These are phyloP conservation scores for Symphodus melops DNA, from an alignment of 2,113 vertebrate genomes.

Conservation along the genomic window DNA sequence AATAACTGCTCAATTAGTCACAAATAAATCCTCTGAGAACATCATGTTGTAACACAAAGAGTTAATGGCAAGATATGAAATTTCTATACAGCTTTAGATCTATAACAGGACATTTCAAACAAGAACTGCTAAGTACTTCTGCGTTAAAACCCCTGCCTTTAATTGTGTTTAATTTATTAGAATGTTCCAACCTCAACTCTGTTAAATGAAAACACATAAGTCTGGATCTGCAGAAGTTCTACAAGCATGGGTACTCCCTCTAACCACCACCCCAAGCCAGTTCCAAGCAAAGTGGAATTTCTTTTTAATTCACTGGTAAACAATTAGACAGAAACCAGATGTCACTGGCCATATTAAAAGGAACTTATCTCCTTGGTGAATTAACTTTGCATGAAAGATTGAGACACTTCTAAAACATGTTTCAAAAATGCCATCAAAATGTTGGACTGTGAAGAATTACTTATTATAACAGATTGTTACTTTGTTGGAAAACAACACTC, in stretches of 20 bases:
- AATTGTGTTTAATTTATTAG: slow-evolving; percentile 83
- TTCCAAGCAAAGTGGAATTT: slow-evolving; percentile 83
- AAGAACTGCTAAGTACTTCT: slow-evolving; percentile 44
- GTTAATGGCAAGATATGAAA: slow-evolving; percentile 65
- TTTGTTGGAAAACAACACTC: too few relatives aligned
- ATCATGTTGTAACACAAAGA: slow-evolving; percentile 41
- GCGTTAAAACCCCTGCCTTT: slow-evolving; percentile 72
- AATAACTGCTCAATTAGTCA: slow-evolving; percentile 41
- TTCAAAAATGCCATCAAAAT: not conserved
- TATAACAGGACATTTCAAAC: slow-evolving; percentile 70
- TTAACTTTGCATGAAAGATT: slow-evolving; percentile 26
- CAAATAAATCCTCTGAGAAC: slow-evolving; percentile 44
- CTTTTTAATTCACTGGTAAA: slow-evolving; percentile 82
- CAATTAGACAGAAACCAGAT: slow-evolving; percentile 83
- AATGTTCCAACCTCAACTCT: slow-evolving; percentile 78
- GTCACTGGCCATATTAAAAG: slow-evolving; percentile 66
- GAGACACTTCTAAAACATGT: slow-evolving; percentile 52
- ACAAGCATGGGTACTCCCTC: slow-evolving; percentile 55
- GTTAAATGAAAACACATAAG: slow-evolving; percentile 79
- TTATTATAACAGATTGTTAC: too few relatives aligned
- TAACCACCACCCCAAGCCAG: slow-evolving; percentile 33
- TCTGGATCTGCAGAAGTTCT: slow-evolving; percentile 71
- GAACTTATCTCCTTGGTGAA: slow-evolving; percentile 52
- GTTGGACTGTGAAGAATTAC: too few relatives aligned
- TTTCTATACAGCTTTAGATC: slow-evolving; percentile 45